Evolutionary conservation across 2,797 vertebrate species (phyloP).

Genomic region (Synanceia verrucosa): DNA sequence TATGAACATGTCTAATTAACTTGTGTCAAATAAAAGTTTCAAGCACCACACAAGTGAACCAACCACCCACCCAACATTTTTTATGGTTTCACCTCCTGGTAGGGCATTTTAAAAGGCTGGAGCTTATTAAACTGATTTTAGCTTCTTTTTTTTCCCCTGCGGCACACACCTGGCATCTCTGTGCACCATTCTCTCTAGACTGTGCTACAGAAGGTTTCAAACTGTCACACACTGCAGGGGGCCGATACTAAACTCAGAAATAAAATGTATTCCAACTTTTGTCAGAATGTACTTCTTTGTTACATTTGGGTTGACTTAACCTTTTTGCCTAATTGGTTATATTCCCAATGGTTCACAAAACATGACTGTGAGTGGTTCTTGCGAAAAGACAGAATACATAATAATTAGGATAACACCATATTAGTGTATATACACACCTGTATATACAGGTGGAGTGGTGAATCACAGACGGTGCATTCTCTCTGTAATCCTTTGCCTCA

Average conservation of each 20-base stretch:
- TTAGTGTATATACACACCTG: constrained; percentile 47
- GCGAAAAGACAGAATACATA: constrained; percentile 41
- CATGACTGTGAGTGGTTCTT: background rate
- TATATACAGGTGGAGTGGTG: constrained; percentile 15
- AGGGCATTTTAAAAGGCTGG: constrained; percentile 45
- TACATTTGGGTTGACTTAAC: constrained; percentile 28
- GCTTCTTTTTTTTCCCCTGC: constrained; percentile 26
- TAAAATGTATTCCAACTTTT: constrained; percentile 40
- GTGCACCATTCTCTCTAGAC: constrained; percentile 50
- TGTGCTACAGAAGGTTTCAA: constrained; percentile 40
- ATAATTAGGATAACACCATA: constrained; percentile 55
- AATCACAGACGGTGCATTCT: constrained; percentile 38
- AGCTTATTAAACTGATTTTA: constrained; percentile 66
- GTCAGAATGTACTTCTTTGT: constrained; percentile 32
- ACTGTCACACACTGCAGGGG: constrained; percentile 23
- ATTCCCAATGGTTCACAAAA: constrained; percentile 37
- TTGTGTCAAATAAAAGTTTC: constrained; percentile 73
- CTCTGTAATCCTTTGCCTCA: constrained; percentile 33
- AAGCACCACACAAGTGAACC: constrained; percentile 47
- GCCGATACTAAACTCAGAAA: constrained; percentile 10
- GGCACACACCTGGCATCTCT: constrained; percentile 71
- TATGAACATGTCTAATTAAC: constrained; percentile 74
- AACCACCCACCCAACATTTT: constrained; percentile 42
- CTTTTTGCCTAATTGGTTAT: constrained; percentile 50
- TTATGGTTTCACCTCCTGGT: constrained; percentile 62